Conservation (phyloP, 2,888 invertebrate genomes). For the Meghimatium bilineatum region DNA sequence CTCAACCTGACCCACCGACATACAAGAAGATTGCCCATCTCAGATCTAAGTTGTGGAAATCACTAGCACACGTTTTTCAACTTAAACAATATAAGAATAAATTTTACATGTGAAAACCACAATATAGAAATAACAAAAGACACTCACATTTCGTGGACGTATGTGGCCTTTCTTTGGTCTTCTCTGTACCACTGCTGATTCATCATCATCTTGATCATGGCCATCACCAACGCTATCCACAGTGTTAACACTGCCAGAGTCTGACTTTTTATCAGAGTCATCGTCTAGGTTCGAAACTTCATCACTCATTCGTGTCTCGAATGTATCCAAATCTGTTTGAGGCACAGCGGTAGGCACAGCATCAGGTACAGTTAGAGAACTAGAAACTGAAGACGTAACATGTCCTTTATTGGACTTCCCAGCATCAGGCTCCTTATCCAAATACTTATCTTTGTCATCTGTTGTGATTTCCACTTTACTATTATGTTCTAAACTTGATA, state of each 20-base stretch:
- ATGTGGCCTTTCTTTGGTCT: constrained; percentile 58
- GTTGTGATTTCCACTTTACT: not conserved
- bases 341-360: constrained; percentile 59
- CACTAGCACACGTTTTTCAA: too few relatives aligned
- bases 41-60: too few relatives aligned
- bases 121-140: not conserved
- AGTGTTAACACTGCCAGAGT: constrained; percentile 68
- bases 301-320: constrained; percentile 64
- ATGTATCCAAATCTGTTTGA: constrained; percentile 70
- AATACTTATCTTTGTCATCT: not conserved
- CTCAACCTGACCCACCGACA: too few relatives aligned
- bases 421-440: constrained; percentile 54
- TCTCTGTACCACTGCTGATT: constrained; percentile 22
- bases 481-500: not conserved
- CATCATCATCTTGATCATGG: constrained; percentile 53
- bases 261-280: constrained; percentile 64
- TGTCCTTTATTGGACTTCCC: constrained; percentile 18
- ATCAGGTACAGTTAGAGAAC: not conserved
- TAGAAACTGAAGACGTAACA: not conserved
- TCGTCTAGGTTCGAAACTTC: constrained; percentile 66
- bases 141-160: constrained; percentile 63
- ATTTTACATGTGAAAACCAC: not conserved
- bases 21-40: too few relatives aligned
- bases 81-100: not conserved
- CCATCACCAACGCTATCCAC: constrained; percentile 65